Conservation (phyloP, 2,113 vertebrate genomes). For the Scomber japonicus region DNA sequence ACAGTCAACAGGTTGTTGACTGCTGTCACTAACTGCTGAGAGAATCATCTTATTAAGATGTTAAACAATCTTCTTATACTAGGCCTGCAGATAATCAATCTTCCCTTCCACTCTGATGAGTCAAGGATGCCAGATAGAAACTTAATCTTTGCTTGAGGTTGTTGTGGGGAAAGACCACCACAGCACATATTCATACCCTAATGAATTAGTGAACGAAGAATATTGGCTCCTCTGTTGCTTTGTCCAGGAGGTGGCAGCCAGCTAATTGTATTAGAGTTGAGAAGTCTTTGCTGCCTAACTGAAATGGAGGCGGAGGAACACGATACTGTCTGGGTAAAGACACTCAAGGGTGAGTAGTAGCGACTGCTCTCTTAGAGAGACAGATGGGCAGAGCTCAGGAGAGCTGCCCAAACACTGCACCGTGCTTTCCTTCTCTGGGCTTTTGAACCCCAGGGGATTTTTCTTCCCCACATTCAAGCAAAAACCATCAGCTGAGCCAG, state of each 20-base stretch:
- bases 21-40: background rate
- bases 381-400: background rate
- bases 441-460: conserved; percentile 1
- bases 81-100: background rate
- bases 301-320: background rate
- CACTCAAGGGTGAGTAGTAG: background rate
- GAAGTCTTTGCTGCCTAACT: background rate
- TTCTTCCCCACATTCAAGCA: background rate
- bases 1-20: background rate
- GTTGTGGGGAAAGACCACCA: too few relatives aligned
- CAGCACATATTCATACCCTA: conserved; percentile 1
- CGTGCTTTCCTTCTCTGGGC: background rate
- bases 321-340: background rate
- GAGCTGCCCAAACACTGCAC: conserved; percentile 5
- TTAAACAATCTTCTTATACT: too few relatives aligned
- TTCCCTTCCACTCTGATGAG: background rate
- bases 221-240: background rate
- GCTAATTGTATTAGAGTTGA: conserved; percentile 1
- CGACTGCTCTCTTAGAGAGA: background rate
- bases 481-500: background rate
- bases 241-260: background rate
- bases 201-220: conserved; percentile 7
- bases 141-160: too few relatives aligned
- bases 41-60: conserved; percentile 4
- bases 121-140: too few relatives aligned